Conservation (phyloP, 2,113 vertebrate genomes). For the Chionodraco myersi region DNA sequence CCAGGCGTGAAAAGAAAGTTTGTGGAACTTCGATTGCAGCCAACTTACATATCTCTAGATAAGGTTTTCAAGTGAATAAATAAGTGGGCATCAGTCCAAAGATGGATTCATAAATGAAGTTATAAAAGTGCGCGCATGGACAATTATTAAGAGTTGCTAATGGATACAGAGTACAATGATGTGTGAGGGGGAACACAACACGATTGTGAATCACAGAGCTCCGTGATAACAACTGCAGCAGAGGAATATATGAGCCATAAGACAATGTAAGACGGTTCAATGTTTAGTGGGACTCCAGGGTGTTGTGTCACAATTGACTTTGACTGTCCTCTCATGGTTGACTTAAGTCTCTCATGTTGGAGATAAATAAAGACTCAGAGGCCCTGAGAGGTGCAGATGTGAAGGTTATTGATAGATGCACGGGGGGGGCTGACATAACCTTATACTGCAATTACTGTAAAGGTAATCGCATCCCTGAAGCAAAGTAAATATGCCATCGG, state of each 20-base stretch:
- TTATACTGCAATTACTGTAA: slow-evolving; percentile 34
- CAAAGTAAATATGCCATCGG: slow-evolving; percentile 4
- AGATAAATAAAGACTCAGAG: neutral
- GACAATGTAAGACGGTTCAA: neutral
- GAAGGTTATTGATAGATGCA: slow-evolving; percentile 21
- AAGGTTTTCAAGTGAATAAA: too few species aligned
- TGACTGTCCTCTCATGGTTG: slow-evolving; percentile 41
- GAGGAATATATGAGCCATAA: neutral
- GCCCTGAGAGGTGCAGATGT: slow-evolving; percentile 18
- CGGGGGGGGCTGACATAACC: slow-evolving; percentile 17
- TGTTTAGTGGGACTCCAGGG: neutral
- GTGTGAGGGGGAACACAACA: too few species aligned
- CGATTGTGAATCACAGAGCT: too few species aligned
- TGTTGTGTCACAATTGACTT: slow-evolving; percentile 21
- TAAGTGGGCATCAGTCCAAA: too few species aligned
- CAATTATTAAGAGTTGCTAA: too few species aligned
- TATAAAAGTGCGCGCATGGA: too few species aligned
- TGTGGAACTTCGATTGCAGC: too few species aligned
- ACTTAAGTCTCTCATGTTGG: slow-evolving; percentile 1
- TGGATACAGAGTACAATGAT: too few species aligned
- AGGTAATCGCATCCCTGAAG: slow-evolving; percentile 30
- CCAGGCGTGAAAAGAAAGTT: too few species aligned
- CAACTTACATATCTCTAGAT: too few species aligned
- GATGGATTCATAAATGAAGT: too few species aligned
- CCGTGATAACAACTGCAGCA: neutral